Evolutionary conservation across 2,888 invertebrate species (phyloP).

Genomic region (Chydorus sphaericus): DNA sequence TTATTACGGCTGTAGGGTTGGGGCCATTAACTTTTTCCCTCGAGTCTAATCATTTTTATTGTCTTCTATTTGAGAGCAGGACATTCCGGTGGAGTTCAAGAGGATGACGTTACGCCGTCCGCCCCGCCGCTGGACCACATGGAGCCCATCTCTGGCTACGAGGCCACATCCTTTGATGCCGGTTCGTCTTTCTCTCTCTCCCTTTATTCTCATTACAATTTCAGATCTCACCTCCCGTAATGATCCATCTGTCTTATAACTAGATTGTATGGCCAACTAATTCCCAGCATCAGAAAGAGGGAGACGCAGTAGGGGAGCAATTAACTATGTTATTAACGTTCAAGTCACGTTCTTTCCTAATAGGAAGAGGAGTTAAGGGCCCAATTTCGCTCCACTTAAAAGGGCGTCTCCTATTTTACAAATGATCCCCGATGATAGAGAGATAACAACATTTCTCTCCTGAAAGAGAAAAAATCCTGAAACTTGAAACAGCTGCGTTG

Average conservation of each 20-base stretch:
- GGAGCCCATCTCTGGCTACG: conserved; percentile 33
- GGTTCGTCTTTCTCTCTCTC: conserved; percentile 22
- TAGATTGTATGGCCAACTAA: not conserved
- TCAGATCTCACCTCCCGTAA: too few relatives aligned
- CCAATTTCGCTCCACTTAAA: too few relatives aligned
- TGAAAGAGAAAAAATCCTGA: too few relatives aligned
- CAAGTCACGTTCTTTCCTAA: too few relatives aligned
- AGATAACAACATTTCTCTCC: too few relatives aligned
- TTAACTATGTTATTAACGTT: too few relatives aligned
- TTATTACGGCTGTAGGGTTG: not conserved
- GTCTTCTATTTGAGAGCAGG: conserved; percentile 19
- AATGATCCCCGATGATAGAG: too few relatives aligned
- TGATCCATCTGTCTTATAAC: too few relatives aligned
- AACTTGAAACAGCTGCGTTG: too few relatives aligned
- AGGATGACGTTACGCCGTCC: conserved; percentile 23
- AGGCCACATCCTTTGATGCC: conserved; percentile 31
- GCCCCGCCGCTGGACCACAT: conserved; percentile 32
- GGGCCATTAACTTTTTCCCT: not conserved
- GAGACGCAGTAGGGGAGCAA: not conserved
- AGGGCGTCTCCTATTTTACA: too few relatives aligned
- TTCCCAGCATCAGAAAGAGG: not conserved
- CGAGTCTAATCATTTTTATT: not conserved
- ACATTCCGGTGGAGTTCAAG: conserved; percentile 21
- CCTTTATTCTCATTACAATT: too few relatives aligned
- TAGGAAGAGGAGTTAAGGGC: too few relatives aligned